Percentiles rank a stretch among this genome's conserved stretches.
Conservation (phyloP, 2,797 vertebrate genomes). For the Chanos chanos region DNA sequence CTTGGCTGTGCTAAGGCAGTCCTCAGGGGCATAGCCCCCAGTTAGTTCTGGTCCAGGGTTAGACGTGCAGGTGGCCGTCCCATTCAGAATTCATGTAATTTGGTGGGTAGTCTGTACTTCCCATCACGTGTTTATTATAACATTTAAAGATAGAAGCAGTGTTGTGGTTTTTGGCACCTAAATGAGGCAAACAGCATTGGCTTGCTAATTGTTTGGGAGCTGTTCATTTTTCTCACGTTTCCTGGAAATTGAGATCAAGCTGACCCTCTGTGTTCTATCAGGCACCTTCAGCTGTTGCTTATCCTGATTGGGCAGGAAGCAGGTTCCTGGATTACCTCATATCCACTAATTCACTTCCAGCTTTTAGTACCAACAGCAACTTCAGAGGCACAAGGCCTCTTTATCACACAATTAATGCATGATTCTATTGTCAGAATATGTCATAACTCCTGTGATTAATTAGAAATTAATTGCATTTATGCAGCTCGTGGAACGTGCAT, state of each 20-base stretch:
- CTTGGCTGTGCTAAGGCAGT: conserved; percentile 50
- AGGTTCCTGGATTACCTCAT: conserved; percentile 58
- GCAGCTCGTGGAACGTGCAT: too few species aligned
- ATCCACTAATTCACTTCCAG: conserved; percentile 42
- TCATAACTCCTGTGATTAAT: too few species aligned
- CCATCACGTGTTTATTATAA: conserved; percentile 42
- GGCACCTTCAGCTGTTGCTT: conserved; percentile 53
- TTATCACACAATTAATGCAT: conserved; percentile 20
- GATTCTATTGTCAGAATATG: neutral
- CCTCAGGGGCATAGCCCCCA: too few species aligned
- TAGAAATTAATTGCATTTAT: too few species aligned
- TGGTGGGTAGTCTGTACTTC: conserved; percentile 34
- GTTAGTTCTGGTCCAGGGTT: conserved; percentile 7
- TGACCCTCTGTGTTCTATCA: conserved; percentile 53
- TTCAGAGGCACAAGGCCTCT: conserved; percentile 6
- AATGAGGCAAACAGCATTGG: conserved; percentile 55
- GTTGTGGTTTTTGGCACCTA: conserved; percentile 37
- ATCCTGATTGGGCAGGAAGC: conserved; percentile 55
- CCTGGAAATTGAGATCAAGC: conserved; percentile 44
- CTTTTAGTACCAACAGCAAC: conserved; percentile 19
- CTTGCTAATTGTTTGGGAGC: conserved; percentile 61
- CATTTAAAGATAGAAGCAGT: conserved; percentile 22
- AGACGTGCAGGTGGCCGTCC: conserved; percentile 7
- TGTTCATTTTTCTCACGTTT: conserved; percentile 53
- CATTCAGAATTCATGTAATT: neutral